Evolutionary conservation across 1,140 invertebrate species (phyloP).

Genomic region (Sitobion miscanthi): DNA sequence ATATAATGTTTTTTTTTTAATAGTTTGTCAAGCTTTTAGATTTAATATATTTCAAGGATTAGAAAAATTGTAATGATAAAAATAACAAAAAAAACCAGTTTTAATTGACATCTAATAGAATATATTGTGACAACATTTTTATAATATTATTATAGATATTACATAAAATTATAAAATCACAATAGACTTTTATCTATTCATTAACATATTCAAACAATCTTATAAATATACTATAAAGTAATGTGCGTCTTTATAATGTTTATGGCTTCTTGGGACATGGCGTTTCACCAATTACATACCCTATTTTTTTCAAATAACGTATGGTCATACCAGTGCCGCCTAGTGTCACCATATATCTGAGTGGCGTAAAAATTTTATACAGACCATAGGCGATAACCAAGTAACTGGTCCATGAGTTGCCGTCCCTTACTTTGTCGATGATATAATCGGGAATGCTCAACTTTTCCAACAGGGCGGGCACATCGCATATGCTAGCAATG

Average conservation of each 20-base stretch:
- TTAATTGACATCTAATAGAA: background rate
- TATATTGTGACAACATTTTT: background rate
- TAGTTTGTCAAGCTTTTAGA: background rate
- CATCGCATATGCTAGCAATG: constrained; percentile 75
- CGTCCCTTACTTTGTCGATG: constrained; percentile 73
- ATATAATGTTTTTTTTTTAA: background rate
- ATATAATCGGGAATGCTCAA: constrained; percentile 78
- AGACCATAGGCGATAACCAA: constrained; percentile 85
- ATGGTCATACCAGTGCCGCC: constrained; percentile 66
- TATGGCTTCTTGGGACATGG: background rate
- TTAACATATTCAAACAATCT: background rate
- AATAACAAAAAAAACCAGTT: background rate
- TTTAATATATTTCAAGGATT: background rate
- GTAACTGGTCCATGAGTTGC: constrained; percentile 78
- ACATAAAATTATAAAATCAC: constrained; percentile 13
- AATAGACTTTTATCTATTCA: background rate
- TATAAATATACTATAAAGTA: constrained; percentile 1
- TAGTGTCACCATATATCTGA: constrained; percentile 88
- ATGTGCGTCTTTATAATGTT: background rate
- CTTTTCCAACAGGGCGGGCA: constrained; percentile 77
- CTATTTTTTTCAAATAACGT: constrained; percentile 14
- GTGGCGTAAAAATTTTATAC: constrained; percentile 90
- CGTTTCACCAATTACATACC: background rate
- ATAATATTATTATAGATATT: constrained; percentile 6
- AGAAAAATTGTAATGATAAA: background rate